Conservation (phyloP, 2,888 invertebrate genomes). For the Leptopilina myrica region DNA sequence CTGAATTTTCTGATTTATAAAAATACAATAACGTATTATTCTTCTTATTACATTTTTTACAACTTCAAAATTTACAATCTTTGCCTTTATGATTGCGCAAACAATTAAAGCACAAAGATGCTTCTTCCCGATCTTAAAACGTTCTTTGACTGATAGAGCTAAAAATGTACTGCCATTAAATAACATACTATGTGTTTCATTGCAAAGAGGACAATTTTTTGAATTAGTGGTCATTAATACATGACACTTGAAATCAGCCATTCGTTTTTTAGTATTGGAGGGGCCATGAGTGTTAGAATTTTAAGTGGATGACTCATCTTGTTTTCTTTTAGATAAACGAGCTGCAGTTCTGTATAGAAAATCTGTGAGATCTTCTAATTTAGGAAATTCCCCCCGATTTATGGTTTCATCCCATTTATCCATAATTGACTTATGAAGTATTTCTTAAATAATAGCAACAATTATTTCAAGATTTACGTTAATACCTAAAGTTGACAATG, state of each 20-base stretch:
- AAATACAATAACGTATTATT: conserved; percentile 41
- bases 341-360: conserved; percentile 40
- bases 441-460: no score
- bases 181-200: conserved; percentile 49
- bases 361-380: conserved; percentile 35
- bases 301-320: no score
- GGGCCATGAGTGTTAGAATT: neutral
- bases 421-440: neutral
- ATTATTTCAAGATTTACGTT: no score
- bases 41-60: conserved; percentile 35
- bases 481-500: no score
- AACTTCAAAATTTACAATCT: conserved; percentile 44
- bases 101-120: conserved; percentile 52
- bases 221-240: neutral
- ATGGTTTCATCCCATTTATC: conserved; percentile 34
- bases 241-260: neutral
- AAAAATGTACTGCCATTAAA: conserved; percentile 50
- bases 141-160: conserved; percentile 26
- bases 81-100: conserved; percentile 36
- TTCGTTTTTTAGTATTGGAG: neutral
- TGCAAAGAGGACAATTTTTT: conserved; percentile 48
- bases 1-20: neutral
- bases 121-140: conserved; percentile 31
- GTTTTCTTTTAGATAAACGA: conserved; percentile 35
- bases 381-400: conserved; percentile 26